These are phyloP conservation scores for Euphonia xanthogaster DNA, from an alignment of 2,797 vertebrate species.

Conservation along the genomic window DNA sequence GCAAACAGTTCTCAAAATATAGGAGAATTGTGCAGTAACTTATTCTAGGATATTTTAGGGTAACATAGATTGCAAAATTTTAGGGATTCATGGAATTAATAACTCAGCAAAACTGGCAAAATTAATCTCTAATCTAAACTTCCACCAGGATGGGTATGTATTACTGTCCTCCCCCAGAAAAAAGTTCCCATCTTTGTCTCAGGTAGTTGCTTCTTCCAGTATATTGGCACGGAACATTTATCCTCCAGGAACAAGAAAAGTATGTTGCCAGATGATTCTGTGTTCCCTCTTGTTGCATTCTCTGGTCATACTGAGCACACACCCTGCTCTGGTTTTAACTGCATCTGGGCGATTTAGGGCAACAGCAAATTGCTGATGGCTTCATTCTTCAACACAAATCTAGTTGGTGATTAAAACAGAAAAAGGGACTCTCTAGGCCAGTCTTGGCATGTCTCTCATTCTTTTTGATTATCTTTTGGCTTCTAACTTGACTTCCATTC, in stretches of 20 bases:
- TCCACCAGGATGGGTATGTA: neutral
- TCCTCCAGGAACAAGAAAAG: neutral
- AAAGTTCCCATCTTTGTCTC: neutral
- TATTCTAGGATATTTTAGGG: neutral
- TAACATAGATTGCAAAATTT: neutral
- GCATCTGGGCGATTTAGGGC: neutral
- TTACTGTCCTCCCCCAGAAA: accelerated
- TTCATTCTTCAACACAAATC: neutral
- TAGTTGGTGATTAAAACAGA: neutral
- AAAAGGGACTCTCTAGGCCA: neutral
- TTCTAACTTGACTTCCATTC: neutral
- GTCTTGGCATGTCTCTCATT: neutral
- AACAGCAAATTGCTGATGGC: neutral
- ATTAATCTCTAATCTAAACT: neutral
- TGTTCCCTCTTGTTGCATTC: neutral
- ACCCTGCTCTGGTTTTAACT: neutral
- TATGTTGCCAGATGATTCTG: neutral
- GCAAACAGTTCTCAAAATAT: neutral
- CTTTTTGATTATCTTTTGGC: neutral
- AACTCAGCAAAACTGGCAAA: neutral
- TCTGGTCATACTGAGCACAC: neutral
- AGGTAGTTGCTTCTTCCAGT: neutral
- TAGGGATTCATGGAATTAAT: neutral
- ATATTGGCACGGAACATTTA: neutral
- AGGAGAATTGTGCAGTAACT: neutral